A percentile compares a stretch with the other conserved stretches of the same genome.
Conservation (phyloP, 2,797 vertebrate genomes). For the Enoplosus armatus region DNA sequence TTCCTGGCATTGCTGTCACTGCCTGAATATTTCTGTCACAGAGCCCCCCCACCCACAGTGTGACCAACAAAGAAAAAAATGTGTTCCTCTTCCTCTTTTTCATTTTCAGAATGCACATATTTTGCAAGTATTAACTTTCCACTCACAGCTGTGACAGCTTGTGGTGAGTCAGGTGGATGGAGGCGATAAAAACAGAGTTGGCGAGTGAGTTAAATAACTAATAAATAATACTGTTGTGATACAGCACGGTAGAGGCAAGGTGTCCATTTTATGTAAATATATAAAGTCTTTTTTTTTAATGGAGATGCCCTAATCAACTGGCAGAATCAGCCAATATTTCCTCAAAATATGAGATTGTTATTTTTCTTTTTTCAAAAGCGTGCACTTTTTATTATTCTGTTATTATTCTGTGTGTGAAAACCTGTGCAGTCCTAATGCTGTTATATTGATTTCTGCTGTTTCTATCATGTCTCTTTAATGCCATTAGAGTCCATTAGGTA, state of each 20-base stretch:
- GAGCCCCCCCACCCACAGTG: neutral
- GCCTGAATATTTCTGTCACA: slow-evolving; percentile 40
- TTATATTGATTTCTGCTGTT: slow-evolving; percentile 42
- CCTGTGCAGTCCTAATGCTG: slow-evolving; percentile 19
- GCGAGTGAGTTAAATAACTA: neutral
- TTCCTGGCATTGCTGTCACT: slow-evolving; percentile 51
- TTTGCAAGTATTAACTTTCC: slow-evolving; percentile 81
- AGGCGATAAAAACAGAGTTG: neutral
- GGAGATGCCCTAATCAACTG: neutral
- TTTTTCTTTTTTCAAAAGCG: slow-evolving; percentile 2
- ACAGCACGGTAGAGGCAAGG: neutral
- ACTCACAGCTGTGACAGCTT: slow-evolving; percentile 53
- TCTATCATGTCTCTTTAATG: slow-evolving; percentile 23
- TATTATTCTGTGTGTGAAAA: slow-evolving; percentile 16
- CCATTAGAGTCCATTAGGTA: slow-evolving; percentile 49
- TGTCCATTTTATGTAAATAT: neutral
- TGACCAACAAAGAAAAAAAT: slow-evolving; percentile 31
- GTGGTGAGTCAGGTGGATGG: slow-evolving; percentile 1
- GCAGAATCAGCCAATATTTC: neutral
- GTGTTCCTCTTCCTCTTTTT: slow-evolving; percentile 80
- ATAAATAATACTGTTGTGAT: neutral
- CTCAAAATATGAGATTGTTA: neutral
- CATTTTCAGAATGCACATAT: slow-evolving; percentile 65
- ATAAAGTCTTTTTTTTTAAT: neutral
- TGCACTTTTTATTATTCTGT: slow-evolving; percentile 19